These are phyloP conservation scores for Aphelenchoides fujianensis DNA, from an alignment of 1,140 invertebrate genomes.

Conservation along the genomic window DNA sequence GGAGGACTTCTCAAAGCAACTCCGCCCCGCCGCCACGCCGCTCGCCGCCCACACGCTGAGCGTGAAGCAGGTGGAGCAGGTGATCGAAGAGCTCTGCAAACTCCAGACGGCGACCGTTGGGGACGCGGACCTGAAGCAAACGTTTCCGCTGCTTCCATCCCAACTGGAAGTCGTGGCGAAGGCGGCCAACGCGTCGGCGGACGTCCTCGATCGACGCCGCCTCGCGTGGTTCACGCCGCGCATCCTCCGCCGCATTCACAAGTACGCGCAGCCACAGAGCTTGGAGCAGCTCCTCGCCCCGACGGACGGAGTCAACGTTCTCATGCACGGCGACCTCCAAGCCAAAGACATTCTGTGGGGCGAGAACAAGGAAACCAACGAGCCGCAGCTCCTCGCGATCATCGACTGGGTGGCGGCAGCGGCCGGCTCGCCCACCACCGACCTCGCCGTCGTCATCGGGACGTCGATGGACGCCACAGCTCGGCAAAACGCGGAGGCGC, in stretches of 20 bases:
- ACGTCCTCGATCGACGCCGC: not conserved
- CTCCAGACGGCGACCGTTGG: not conserved
- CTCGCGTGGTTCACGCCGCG: not conserved
- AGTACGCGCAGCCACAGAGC: not conserved
- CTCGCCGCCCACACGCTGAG: not conserved
- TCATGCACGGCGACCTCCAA: not conserved
- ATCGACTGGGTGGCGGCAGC: too few relatives aligned
- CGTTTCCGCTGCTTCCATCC: not conserved
- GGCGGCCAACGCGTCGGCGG: not conserved
- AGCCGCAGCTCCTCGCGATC: not conserved
- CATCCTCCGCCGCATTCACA: not conserved
- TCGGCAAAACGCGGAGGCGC: not conserved
- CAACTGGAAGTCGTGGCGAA: not conserved
- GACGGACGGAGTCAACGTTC: not conserved
- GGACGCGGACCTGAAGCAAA: not conserved
- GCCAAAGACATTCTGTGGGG: not conserved
- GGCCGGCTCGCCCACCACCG: not conserved
- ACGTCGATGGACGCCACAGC: not conserved
- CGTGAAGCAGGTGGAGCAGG: not conserved
- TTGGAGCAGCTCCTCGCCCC: not conserved
- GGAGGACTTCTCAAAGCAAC: slow-evolving; percentile 1
- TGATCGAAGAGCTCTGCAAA: slow-evolving; percentile 14
- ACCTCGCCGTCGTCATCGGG: slow-evolving; percentile 1
- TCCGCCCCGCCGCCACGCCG: not conserved
- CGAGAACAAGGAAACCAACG: not conserved